Conservation (phyloP, 2,888 invertebrate genomes). For the Andrena marginata region DNA sequence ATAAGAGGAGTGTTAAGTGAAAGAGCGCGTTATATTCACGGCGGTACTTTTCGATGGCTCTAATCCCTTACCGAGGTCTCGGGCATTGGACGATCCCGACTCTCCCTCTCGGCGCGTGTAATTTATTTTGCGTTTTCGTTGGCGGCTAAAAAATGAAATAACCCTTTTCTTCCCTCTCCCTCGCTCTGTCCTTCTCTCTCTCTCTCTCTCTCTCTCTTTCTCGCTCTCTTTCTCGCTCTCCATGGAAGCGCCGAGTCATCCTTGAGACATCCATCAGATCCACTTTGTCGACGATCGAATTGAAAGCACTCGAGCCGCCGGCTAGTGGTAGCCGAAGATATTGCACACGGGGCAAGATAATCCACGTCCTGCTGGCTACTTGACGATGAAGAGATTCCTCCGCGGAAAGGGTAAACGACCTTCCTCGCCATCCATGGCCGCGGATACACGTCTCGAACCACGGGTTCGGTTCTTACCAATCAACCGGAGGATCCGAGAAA, state of each 20-base stretch:
- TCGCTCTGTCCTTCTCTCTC: background rate
- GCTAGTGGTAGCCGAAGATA: slow-evolving; percentile 60
- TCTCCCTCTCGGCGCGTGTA: background rate
- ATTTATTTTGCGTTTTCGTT: slow-evolving; percentile 13
- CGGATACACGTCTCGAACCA: slow-evolving; percentile 37
- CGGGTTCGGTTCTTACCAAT: slow-evolving; percentile 61
- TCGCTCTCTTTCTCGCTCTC: background rate
- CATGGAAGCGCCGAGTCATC: slow-evolving; percentile 57
- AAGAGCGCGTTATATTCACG: slow-evolving; percentile 2
- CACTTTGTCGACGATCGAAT: slow-evolving; percentile 65
- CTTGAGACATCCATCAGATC: slow-evolving; percentile 64
- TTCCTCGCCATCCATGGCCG: slow-evolving; percentile 43
- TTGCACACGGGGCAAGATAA: slow-evolving; percentile 63
- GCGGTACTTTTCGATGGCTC: background rate
- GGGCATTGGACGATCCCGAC: background rate
- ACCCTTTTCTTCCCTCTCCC: slow-evolving; percentile 24
- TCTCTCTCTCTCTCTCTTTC: background rate
- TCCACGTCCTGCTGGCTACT: slow-evolving; percentile 59
- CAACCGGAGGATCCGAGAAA: slow-evolving; percentile 43
- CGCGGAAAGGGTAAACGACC: slow-evolving; percentile 67
- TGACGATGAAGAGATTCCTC: slow-evolving; percentile 61
- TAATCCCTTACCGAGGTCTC: slow-evolving; percentile 28
- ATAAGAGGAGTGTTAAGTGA: slow-evolving; percentile 7
- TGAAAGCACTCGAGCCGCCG: slow-evolving; percentile 53
- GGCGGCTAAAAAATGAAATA: slow-evolving; percentile 28